Percentiles rank a stretch among this genome's conserved stretches.
These are phyloP conservation scores for Axinella damicornis DNA, from an alignment of 37 sponge, comb jelly and placozoan genomes.

Conservation along the genomic window DNA sequence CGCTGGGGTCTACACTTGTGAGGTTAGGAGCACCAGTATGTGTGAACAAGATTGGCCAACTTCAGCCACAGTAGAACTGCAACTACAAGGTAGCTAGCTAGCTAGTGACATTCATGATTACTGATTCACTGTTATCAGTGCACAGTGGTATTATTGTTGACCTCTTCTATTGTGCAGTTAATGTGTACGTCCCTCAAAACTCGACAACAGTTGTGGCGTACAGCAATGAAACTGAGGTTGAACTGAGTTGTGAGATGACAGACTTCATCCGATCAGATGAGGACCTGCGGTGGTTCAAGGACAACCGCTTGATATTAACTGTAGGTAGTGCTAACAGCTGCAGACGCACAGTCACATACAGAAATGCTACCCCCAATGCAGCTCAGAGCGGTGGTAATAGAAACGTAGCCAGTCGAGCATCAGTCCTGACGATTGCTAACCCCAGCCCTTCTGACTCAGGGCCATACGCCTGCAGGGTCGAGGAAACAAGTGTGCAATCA, in stretches of 20 bases:
- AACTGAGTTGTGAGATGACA: conserved; percentile 57
- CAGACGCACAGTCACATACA: conserved; percentile 17
- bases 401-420: neutral
- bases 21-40: neutral
- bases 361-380: neutral
- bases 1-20: conserved; percentile 28
- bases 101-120: no score
- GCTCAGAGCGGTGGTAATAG: conserved; percentile 12
- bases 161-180: no score
- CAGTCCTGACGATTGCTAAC: conserved; percentile 5
- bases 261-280: conserved; percentile 29
- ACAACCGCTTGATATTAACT: neutral
- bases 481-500: neutral
- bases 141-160: no score
- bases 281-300: conserved; percentile 42
- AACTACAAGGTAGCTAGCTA: neutral
- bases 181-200: no score
- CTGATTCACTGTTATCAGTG: no score
- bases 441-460: conserved; percentile 17
- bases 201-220: neutral
- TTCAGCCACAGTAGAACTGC: neutral
- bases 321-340: no score
- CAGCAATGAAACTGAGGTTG: conserved; percentile 1
- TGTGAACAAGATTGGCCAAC: neutral
- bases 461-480: conserved; percentile 18